Conservation (phyloP, 2,797 vertebrate species). For the Emys orbicularis region DNA sequence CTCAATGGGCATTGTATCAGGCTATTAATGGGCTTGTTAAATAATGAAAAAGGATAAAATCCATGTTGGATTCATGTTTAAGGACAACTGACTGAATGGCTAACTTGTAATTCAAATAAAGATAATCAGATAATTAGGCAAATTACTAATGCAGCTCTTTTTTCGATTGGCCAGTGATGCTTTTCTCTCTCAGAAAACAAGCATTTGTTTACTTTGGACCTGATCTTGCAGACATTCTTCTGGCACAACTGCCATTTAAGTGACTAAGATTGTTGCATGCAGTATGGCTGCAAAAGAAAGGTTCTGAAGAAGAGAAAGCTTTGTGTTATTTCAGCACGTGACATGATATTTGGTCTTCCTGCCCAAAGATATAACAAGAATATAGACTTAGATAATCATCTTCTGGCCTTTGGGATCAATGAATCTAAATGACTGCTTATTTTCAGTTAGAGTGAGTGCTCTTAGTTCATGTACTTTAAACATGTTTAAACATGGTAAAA, state of each 20-base stretch:
- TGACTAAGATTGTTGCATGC: background rate
- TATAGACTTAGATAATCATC: background rate
- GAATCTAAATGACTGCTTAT: background rate
- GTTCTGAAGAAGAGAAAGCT: background rate
- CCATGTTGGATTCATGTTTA: background rate
- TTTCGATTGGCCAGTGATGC: background rate
- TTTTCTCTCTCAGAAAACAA: background rate
- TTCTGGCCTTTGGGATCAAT: background rate
- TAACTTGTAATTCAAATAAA: background rate
- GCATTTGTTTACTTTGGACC: background rate
- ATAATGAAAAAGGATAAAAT: background rate
- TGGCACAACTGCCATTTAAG: background rate
- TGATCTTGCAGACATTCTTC: background rate
- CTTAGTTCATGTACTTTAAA: constrained; percentile 1
- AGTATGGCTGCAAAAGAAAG: background rate
- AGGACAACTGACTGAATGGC: background rate
- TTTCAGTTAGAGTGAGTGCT: background rate
- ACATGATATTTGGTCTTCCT: background rate
- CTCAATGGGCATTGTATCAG: background rate
- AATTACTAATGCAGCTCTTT: background rate
- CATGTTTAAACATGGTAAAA: background rate
- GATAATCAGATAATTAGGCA: background rate
- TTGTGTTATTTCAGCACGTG: background rate
- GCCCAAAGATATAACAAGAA: background rate
- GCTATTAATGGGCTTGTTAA: background rate